A percentile compares a stretch with the other conserved stretches of the same genome.
Conservation (phyloP, 2,113 vertebrate species). For the Electrona antarctica region DNA sequence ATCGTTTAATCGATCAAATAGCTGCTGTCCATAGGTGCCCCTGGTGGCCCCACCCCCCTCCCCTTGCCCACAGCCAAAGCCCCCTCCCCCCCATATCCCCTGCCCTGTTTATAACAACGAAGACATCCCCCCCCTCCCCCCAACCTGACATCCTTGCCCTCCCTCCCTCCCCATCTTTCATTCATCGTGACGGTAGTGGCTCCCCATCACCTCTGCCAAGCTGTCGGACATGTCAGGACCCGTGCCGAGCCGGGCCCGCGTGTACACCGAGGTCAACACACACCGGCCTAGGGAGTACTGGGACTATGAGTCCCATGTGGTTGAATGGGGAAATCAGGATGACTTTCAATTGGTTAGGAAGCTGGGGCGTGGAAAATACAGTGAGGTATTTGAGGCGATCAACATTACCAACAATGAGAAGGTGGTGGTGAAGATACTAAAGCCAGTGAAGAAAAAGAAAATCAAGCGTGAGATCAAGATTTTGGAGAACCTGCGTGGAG, state of each 20-base stretch:
- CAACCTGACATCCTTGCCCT: constrained; percentile 27
- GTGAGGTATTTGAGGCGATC: constrained; percentile 84
- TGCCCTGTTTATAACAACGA: constrained; percentile 36
- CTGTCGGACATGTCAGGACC: constrained; percentile 97
- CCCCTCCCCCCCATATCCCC: constrained; percentile 15
- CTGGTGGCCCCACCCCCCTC: constrained; percentile 46
- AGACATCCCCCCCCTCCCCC: not conserved
- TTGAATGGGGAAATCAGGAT: constrained; percentile 93
- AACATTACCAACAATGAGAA: constrained; percentile 92
- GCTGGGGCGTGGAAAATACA: constrained; percentile 84
- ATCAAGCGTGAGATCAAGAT: constrained; percentile 93
- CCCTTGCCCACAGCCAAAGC: constrained; percentile 26
- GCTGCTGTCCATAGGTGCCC: constrained; percentile 48
- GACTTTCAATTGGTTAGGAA: constrained; percentile 85
- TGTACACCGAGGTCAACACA: constrained; percentile 96
- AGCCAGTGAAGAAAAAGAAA: constrained; percentile 89
- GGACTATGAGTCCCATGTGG: constrained; percentile 96
- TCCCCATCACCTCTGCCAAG: constrained; percentile 75
- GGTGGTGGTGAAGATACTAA: constrained; percentile 97
- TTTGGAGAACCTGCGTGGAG: constrained; percentile 88
- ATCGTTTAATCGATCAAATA: constrained; percentile 21
- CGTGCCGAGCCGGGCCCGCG: constrained; percentile 94
- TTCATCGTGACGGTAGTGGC: constrained; percentile 12
- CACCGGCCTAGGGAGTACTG: constrained; percentile 96
- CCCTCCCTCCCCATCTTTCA: constrained; percentile 17